phyloP scores from a whole-genome alignment of 2,888 invertebrate species.

The Lepetodrilus schrolli region DNA sequence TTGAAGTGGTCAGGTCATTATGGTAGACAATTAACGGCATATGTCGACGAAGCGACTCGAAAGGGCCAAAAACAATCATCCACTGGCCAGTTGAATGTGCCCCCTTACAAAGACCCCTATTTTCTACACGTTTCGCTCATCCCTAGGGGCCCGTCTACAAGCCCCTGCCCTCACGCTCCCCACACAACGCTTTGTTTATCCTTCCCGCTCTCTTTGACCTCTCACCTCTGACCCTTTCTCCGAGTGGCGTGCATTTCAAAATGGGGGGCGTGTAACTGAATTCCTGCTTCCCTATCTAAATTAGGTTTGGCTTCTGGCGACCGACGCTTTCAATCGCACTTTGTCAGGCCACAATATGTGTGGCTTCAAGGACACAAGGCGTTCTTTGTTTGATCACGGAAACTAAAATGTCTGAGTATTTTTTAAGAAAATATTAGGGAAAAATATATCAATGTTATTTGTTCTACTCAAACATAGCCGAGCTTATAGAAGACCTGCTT shows the following conservation, averaged over 20 bases:
- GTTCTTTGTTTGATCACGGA: background rate
- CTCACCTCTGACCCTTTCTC: background rate
- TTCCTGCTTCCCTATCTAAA: constrained; percentile 8
- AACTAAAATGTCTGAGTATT: no score
- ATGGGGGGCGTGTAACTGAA: constrained; percentile 17
- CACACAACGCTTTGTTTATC: background rate
- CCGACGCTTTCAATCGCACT: constrained; percentile 11
- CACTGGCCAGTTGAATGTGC: background rate
- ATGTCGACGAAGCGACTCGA: no score
- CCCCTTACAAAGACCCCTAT: background rate
- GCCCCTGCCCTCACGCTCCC: background rate
- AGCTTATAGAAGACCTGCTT: background rate
- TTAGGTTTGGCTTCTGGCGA: constrained; percentile 21
- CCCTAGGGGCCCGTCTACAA: background rate
- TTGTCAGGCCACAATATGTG: background rate
- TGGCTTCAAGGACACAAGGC: background rate
- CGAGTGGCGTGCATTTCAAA: constrained; percentile 5
- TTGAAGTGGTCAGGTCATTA: no score
- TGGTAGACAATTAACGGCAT: no score
- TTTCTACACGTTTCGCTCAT: background rate
- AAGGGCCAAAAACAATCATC: background rate
- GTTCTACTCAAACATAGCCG: background rate
- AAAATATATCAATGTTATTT: background rate
- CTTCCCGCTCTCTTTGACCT: background rate
- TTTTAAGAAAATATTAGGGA: no score